Conservation (phyloP, 2,888 invertebrate genomes). For the Carabus problematicus region DNA sequence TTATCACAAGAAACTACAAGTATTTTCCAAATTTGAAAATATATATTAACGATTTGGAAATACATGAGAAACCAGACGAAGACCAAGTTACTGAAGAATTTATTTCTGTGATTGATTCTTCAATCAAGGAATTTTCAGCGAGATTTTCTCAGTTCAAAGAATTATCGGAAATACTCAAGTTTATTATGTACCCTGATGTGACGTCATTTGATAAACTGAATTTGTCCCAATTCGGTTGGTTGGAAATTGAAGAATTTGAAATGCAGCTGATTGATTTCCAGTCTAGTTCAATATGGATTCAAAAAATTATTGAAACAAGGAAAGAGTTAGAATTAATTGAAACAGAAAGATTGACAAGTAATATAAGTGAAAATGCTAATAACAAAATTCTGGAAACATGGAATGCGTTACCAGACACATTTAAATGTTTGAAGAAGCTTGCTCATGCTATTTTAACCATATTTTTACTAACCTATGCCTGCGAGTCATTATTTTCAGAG, state of each 20-base stretch:
- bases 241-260: conserved; percentile 46
- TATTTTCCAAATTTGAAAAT: conserved; percentile 24
- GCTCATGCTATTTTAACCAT: conserved; percentile 43
- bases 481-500: no score
- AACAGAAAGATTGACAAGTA: conserved; percentile 43
- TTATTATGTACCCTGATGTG: conserved; percentile 8
- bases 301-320: conserved; percentile 46
- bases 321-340: conserved; percentile 43
- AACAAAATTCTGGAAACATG: conserved; percentile 44
- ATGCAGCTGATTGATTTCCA: conserved; percentile 47
- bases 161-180: conserved; percentile 14
- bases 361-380: conserved; percentile 41
- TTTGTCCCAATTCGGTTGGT: conserved; percentile 44
- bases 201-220: conserved; percentile 44
- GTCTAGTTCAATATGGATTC: conserved; percentile 47
- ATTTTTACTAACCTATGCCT: conserved; percentile 45
- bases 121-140: conserved; percentile 31
- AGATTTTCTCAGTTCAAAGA: conserved; percentile 5
- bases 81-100: conserved; percentile 41
- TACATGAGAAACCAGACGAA: conserved; percentile 39
- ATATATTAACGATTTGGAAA: conserved; percentile 30
- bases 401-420: conserved; percentile 43
- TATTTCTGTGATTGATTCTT: conserved; percentile 40
- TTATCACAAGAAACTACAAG: conserved; percentile 10
- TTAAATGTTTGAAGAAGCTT: conserved; percentile 42